Base-by-base conservation (phyloP, 2,888 invertebrate genomes). In the Hartigia nigra region DNA sequence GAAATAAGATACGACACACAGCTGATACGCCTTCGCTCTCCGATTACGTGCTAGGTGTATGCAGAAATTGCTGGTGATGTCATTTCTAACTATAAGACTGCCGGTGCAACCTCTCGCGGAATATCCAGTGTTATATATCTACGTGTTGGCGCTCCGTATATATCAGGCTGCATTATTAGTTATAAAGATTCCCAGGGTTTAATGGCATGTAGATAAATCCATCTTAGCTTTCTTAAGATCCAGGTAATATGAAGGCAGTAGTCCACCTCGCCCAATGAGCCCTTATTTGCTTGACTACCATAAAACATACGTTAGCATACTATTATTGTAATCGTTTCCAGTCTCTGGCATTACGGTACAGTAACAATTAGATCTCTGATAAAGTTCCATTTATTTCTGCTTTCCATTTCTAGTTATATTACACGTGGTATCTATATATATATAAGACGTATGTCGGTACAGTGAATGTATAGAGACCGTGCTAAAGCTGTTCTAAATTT, bases 1-100 rank as follows among this genome's bases (percentile, higher is more conserved):
- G 88, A 89, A 90, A 91, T 90, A 90, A 91, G 90, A 90, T 90
- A 90, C 88, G 88, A 87, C 87, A 87, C 87, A 86, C 88, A 86
- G 87, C 89, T 88, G 90, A 91, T 91, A 91, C 89, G 90, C 90
- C 90, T 85, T 82, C 86, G 86, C 83, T 80, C 86, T 84, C 78
- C 86, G 88, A 89, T 90, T 89, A 88, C 88, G 86, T 87, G 86
- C 86, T 89, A 89, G 89, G 87, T 88, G 88, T 86, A 79, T 75
- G 75, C 77, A 80, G 82, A 86, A 86, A 88, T 88, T 84, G 88
- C 83, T 85, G 87, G 88, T 91, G 91, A 91, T 90, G 90, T 91
- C 91, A 91, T 89, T 88, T 84, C 87, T 87, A 88, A 86, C 86
- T 88, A 88, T 86, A 87, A 86, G 84, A 34, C 32, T 34, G 55